Conservation (phyloP, 2,888 invertebrate genomes). For the Apotomis betuletana region DNA sequence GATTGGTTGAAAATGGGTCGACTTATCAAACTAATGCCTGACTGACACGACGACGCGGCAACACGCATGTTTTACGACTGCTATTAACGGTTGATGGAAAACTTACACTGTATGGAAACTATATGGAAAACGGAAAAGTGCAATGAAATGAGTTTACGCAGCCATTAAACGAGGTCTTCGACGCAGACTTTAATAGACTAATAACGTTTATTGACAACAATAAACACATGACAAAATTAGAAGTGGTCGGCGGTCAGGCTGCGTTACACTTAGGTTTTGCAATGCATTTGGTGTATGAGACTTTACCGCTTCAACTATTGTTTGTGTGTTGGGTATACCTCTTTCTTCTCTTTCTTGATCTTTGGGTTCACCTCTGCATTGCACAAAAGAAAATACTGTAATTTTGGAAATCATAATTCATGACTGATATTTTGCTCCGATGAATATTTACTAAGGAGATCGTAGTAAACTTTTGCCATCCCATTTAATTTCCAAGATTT, state of each 20-base stretch:
- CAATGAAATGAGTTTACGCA: slow-evolving; percentile 26
- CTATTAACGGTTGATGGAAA: slow-evolving; percentile 46
- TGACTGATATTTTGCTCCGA: not conserved
- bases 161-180: slow-evolving; percentile 1
- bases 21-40: slow-evolving; percentile 63
- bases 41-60: slow-evolving; percentile 66
- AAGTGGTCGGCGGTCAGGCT: not conserved
- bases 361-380: too few relatives aligned
- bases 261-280: too few relatives aligned
- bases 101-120: slow-evolving; percentile 47
- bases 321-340: too few relatives aligned
- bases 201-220: slow-evolving; percentile 4
- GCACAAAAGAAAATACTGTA: too few relatives aligned
- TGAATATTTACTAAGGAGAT: slow-evolving; percentile 22
- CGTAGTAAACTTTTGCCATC: slow-evolving; percentile 46
- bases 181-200: slow-evolving; percentile 10
- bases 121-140: slow-evolving; percentile 30
- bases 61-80: slow-evolving; percentile 55
- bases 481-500: slow-evolving; percentile 66
- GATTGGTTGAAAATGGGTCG: slow-evolving; percentile 66
- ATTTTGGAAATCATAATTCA: too few relatives aligned
- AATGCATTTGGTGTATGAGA: too few relatives aligned
- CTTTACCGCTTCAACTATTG: too few relatives aligned
- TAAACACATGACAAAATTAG: not conserved
- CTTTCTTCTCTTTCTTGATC: too few relatives aligned